Conservation (phyloP, 2,797 vertebrate species). For the Amblyraja radiata region DNA sequence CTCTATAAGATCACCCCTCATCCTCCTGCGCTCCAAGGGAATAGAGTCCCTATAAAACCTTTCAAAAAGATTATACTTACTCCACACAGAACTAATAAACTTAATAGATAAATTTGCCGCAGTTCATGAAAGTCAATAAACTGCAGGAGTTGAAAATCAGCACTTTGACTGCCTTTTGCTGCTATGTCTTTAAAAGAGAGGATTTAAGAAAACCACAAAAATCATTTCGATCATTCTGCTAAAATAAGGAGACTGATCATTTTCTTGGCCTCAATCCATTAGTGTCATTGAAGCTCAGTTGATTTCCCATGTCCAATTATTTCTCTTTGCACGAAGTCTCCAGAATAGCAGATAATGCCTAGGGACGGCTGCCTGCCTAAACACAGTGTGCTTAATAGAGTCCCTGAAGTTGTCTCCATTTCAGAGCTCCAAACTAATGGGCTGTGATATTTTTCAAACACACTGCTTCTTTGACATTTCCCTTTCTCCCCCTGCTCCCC, state of each 20-base stretch:
- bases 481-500: background rate
- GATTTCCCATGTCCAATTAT: constrained; percentile 97
- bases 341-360: constrained; percentile 70
- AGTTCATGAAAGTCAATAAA: too few species aligned
- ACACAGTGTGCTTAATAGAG: constrained; percentile 80
- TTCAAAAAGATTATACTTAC: background rate
- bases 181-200: background rate
- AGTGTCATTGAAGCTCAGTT: constrained; percentile 79
- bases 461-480: constrained; percentile 61
- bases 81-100: background rate
- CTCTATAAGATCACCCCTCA: too few species aligned
- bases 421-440: constrained; percentile 88
- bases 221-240: constrained; percentile 44
- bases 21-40: too few species aligned
- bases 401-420: constrained; percentile 88
- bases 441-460: constrained; percentile 83
- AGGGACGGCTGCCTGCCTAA: constrained; percentile 79
- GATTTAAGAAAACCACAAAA: constrained; percentile 3
- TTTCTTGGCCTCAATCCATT: constrained; percentile 65
- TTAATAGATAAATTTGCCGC: background rate
- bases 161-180: background rate
- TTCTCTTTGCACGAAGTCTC: constrained; percentile 76
- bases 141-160: too few species aligned
- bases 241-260: constrained; percentile 60
- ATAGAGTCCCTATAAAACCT: background rate